Evolutionary conservation across 30 jellyfish, hydroid and myxozoan species (phyloP).

Genomic region (Sanderia malayensis): DNA sequence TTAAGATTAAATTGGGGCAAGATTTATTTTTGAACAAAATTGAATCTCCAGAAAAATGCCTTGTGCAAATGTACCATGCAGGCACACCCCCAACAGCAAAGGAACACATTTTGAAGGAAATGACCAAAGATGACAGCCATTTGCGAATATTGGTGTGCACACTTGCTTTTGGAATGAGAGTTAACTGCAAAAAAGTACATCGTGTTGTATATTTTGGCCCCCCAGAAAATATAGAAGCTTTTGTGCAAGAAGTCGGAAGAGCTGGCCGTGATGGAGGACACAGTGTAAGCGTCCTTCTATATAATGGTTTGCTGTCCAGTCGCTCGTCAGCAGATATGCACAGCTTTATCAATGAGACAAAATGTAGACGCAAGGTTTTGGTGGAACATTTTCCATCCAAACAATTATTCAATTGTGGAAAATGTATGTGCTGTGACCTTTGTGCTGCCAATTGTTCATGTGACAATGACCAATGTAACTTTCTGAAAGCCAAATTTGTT

Average conservation of each 20-base stretch:
- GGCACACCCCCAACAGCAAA: constrained; percentile 4
- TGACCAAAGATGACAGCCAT: constrained; percentile 6
- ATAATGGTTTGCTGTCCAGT: background rate
- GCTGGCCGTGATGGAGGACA: constrained; percentile 13
- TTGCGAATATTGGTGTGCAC: constrained; percentile 6
- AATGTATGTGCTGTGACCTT: too few relatives aligned
- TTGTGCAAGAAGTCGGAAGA: constrained; percentile 27
- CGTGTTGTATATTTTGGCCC: constrained; percentile 11
- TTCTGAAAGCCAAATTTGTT: too few relatives aligned
- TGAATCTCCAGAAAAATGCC: background rate
- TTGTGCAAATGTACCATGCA: constrained; percentile 6
- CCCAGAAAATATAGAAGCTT: constrained; percentile 4
- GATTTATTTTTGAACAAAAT: background rate
- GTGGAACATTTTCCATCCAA: too few relatives aligned
- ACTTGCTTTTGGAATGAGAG: constrained; percentile 16
- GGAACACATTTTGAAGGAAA: constrained; percentile 15
- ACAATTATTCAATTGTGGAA: too few relatives aligned
- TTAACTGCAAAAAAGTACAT: background rate
- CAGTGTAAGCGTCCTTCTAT: background rate
- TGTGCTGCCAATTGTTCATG: too few relatives aligned
- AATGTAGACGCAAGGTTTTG: background rate
- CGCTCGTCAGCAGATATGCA: background rate
- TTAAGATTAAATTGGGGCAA: background rate
- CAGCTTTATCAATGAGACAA: background rate
- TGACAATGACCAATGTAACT: too few relatives aligned